Percentiles rank a stretch among this genome's conserved stretches.
Conservation (phyloP, 1,140 invertebrate genomes). For the Brachionus sp. region DNA sequence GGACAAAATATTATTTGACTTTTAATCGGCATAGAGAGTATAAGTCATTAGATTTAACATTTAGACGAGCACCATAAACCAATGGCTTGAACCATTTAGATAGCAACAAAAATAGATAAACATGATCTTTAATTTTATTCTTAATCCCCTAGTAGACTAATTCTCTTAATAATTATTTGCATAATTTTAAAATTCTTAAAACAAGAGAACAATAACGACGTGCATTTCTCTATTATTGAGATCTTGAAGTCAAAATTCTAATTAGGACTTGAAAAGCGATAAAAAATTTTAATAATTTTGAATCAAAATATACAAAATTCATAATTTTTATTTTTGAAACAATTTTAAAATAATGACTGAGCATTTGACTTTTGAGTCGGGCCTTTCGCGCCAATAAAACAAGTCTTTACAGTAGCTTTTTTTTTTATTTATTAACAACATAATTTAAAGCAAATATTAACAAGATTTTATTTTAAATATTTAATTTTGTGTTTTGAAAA, state of each 20-base stretch:
- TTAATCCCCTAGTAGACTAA: not conserved
- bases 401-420: not conserved
- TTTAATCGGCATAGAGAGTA: not conserved
- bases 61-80: not conserved
- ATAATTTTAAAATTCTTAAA: conserved; percentile 3
- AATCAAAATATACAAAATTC: conserved; percentile 11
- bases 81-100: not conserved
- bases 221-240: not conserved
- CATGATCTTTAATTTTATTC: not conserved
- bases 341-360: conserved; percentile 22
- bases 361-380: not conserved
- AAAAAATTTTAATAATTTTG: conserved; percentile 2
- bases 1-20: not conserved
- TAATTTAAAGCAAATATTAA: not conserved
- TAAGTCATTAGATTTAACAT: not conserved
- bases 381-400: not conserved
- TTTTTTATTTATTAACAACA: not conserved
- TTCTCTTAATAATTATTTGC: not conserved
- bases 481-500: not conserved
- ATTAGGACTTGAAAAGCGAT: conserved; percentile 7
- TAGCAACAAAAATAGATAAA: not conserved
- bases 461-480: conserved; percentile 1
- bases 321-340: not conserved
- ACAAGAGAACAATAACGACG: not conserved
- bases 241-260: conserved; percentile 2